phyloP scores from a whole-genome alignment of 2,113 vertebrate genomes.

The Heterochromis multidens region DNA sequence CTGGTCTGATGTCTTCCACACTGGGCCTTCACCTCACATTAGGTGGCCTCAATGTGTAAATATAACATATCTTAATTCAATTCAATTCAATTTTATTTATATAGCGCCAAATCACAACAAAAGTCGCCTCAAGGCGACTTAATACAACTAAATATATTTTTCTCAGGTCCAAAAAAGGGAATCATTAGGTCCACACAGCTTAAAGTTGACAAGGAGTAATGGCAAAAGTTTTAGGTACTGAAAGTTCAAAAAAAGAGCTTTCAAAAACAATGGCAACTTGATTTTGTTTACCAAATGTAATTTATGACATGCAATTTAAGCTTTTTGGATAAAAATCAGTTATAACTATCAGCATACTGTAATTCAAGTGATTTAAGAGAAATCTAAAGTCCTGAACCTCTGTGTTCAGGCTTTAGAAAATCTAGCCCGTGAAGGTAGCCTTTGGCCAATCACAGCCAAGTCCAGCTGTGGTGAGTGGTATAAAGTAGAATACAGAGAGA shows the following conservation, averaged over 20 bases:
- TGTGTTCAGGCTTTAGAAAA: background rate
- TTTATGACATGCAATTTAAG: background rate
- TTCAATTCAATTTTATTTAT: no score
- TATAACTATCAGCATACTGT: background rate
- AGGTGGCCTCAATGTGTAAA: background rate
- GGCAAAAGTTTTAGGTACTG: background rate
- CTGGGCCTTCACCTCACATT: constrained; percentile 13
- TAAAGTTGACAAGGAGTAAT: background rate
- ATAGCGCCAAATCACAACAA: no score
- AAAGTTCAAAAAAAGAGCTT: background rate
- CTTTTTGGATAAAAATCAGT: background rate
- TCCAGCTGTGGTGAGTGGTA: background rate
- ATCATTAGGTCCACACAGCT: background rate
- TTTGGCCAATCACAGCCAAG: no score
- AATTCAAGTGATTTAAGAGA: background rate
- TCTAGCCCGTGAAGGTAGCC: no score
- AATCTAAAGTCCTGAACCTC: background rate
- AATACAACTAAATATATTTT: background rate
- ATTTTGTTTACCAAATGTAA: background rate
- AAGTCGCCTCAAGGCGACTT: no score
- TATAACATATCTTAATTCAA: background rate
- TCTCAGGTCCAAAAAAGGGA: background rate
- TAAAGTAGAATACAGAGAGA: background rate
- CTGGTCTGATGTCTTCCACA: constrained; percentile 13
- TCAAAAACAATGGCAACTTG: background rate